Conservation (phyloP, 1,140 invertebrate genomes). For the Arctopsyche grandis region DNA sequence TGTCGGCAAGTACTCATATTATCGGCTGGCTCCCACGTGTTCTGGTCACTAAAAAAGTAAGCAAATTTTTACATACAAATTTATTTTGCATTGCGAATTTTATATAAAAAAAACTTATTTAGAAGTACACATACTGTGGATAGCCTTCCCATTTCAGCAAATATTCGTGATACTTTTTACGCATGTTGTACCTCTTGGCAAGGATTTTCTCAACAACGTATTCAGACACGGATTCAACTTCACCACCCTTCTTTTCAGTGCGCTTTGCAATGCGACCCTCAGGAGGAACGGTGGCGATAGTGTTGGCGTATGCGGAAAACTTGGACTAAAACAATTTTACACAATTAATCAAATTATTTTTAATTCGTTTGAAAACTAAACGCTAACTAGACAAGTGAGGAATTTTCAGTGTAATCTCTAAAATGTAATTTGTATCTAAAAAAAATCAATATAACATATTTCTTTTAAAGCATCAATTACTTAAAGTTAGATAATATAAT, state of each 20-base stretch:
- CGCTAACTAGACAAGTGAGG: no score
- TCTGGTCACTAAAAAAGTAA: constrained; percentile 69
- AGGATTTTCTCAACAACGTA: constrained; percentile 82
- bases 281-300: constrained; percentile 17
- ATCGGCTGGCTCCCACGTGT: constrained; percentile 82
- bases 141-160: constrained; percentile 85
- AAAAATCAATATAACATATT: no score
- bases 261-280: constrained; percentile 60
- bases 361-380: no score
- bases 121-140: constrained; percentile 69
- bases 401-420: no score
- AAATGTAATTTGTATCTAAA: no score
- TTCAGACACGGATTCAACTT: constrained; percentile 67
- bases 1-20: constrained; percentile 79
- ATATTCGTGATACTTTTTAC: constrained; percentile 81
- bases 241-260: constrained; percentile 61
- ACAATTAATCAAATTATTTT: not conserved
- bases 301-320: constrained; percentile 11
- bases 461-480: no score
- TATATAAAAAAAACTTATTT: not conserved
- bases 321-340: constrained; percentile 15
- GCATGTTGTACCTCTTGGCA: constrained; percentile 81
- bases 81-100: no score
- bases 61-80: constrained; percentile 9
- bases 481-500: no score